phyloP scores from a whole-genome alignment of 2,113 vertebrate genomes.

The Rhipidura dahli region DNA sequence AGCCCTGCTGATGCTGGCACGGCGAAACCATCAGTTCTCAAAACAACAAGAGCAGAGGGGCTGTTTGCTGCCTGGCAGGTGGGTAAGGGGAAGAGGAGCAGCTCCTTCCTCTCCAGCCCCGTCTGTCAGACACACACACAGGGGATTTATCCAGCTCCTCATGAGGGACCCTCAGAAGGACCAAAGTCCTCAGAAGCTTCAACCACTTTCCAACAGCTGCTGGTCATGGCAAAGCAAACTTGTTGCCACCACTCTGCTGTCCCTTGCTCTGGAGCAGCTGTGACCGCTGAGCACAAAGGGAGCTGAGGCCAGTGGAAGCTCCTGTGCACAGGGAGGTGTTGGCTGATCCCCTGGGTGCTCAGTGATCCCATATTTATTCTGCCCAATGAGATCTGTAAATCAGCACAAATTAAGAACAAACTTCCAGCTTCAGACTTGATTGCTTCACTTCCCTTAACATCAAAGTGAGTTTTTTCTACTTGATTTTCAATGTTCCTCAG shows the following conservation, averaged over 20 bases:
- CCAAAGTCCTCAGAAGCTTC: neutral
- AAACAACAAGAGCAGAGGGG: neutral
- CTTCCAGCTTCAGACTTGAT: neutral
- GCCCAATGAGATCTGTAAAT: neutral
- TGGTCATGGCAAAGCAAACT: neutral
- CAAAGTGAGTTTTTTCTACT: neutral
- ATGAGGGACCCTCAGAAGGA: neutral
- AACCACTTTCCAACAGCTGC: neutral
- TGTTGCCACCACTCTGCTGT: neutral
- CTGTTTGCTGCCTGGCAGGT: neutral
- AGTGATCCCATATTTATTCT: neutral
- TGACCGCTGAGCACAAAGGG: accelerated
- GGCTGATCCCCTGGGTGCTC: neutral
- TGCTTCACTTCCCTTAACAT: neutral
- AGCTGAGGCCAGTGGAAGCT: neutral
- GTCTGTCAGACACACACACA: neutral
- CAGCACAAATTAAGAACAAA: neutral
- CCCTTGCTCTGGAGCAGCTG: neutral
- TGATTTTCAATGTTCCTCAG: neutral
- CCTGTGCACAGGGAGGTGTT: neutral
- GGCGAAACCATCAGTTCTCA: accelerated
- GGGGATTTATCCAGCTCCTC: too few relatives aligned
- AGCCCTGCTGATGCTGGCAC: neutral
- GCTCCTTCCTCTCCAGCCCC: neutral
- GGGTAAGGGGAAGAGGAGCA: accelerated